A percentile compares a stretch with the other conserved stretches of the same genome.
Evolutionary conservation across 2,113 vertebrate genomes (phyloP).

Genomic region (Sylvilagus bachmani): DNA sequence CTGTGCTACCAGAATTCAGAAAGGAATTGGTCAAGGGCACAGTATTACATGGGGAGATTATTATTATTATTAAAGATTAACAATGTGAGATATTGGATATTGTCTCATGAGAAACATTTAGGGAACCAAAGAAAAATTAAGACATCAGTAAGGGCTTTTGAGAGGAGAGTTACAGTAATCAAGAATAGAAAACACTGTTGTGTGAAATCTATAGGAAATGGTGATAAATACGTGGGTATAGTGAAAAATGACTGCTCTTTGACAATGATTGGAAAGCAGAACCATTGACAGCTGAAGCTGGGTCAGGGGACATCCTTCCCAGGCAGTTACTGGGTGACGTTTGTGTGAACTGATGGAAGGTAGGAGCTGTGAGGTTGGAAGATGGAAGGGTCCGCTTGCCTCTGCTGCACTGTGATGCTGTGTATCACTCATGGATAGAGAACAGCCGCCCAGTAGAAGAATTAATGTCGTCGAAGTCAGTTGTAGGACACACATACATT

Average conservation of each 20-base stretch:
- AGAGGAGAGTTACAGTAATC: background rate
- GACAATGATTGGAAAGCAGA: background rate
- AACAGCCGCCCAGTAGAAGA: rapidly evolving
- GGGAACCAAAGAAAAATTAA: background rate
- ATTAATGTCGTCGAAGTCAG: background rate
- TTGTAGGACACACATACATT: background rate
- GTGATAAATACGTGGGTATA: background rate
- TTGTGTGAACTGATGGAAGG: background rate
- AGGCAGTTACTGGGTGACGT: background rate
- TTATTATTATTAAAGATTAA: background rate
- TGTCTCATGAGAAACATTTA: background rate
- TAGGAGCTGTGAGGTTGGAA: background rate
- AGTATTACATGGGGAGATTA: no score
- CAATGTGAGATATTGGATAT: background rate
- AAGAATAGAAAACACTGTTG: background rate
- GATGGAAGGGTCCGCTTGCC: rapidly evolving
- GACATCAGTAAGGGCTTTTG: background rate
- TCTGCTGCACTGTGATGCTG: rapidly evolving
- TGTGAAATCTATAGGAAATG: background rate
- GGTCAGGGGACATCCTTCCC: rapidly evolving
- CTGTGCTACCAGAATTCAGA: background rate
- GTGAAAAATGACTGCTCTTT: background rate
- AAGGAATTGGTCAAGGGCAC: background rate
- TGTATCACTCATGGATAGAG: background rate
- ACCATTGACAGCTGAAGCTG: background rate